Base-by-base conservation (phyloP, 2,113 vertebrate genomes). In the Balaeniceps rex region DNA sequence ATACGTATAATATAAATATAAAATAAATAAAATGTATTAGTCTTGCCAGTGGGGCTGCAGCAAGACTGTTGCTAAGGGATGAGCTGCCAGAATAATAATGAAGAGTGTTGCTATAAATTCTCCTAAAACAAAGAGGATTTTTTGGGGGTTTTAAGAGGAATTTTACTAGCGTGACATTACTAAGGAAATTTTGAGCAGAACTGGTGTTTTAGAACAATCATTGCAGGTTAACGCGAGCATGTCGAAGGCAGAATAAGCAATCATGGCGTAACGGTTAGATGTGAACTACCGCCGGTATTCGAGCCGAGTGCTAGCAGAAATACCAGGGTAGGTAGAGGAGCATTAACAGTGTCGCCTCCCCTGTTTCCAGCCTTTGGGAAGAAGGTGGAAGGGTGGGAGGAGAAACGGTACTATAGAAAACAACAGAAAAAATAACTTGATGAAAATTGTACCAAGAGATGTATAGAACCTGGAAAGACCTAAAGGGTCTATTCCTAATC, bases 31-130 rank as follows among this genome's bases (percentile, higher is more conserved):
- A 49, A 77, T 47, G 2, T 29, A 52, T 77, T 60, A 49, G 36
- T 81, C 15, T 91, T 90, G 95, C 46, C 47, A 78, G n/a, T 34
- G 65, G 31, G 44, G 47, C 33, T 87, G 47, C n/a, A 96, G 51
- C 29, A 64, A 84, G 49, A 38, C 26, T 82, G 55, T 93, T 93
- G 63, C 63, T 87, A 94, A 83, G 71, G 83, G 36, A 81, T 85
- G 36, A 94, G 40, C 58, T 95, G 36, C 34, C n/a, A 90, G 82
- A 94, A 61, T 91, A 93, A 70, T 83, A 93, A 83, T 31, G n/a
- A 84, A 79, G 34, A 61, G 5, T 9, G 5, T 76, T 94, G 60
- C 72, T 47, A 33, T 74, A 58, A 93, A 80, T 90, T 95, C n/a
- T 88, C 16, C 21, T 66, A 70, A 89, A 90, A 70, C 24, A 91